Conservation (phyloP, 2,797 vertebrate genomes). For the Xiphophorus birchmanni region DNA sequence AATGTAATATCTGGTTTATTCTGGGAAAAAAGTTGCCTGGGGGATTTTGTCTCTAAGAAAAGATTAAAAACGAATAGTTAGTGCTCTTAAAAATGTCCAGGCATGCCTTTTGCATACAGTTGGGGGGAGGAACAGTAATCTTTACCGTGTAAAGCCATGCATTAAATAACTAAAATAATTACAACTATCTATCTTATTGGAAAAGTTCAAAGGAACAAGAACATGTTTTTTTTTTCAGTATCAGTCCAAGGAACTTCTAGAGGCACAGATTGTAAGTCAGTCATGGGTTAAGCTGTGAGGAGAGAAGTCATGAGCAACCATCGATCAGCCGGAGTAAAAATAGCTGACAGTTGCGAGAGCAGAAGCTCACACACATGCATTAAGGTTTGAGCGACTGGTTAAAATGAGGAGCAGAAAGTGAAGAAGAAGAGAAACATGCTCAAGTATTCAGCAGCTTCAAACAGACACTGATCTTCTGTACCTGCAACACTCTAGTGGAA, state of each 20-base stretch:
- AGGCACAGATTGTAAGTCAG: conserved; percentile 14
- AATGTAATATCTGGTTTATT: conserved; percentile 63
- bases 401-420: not conserved
- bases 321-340: conserved; percentile 18
- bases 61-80: conserved; percentile 57
- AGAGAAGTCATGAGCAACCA: conserved; percentile 20
- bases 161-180: not conserved
- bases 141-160: conserved; percentile 24
- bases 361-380: conserved; percentile 6
- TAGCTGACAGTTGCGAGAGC: conserved; percentile 11
- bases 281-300: conserved; percentile 19
- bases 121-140: conserved; percentile 7
- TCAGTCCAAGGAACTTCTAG: conserved; percentile 20
- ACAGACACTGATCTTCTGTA: not conserved
- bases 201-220: conserved; percentile 18
- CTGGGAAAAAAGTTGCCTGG: conserved; percentile 54
- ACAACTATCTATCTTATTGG: not conserved
- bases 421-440: conserved; percentile 33
- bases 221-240: conserved; percentile 9
- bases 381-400: not conserved
- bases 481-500: not conserved
- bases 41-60: conserved; percentile 54
- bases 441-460: conserved; percentile 24
- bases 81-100: conserved; percentile 24
- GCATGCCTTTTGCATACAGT: conserved; percentile 26